phyloP scores from a whole-genome alignment of 2,113 vertebrate genomes.

The Conger conger region DNA sequence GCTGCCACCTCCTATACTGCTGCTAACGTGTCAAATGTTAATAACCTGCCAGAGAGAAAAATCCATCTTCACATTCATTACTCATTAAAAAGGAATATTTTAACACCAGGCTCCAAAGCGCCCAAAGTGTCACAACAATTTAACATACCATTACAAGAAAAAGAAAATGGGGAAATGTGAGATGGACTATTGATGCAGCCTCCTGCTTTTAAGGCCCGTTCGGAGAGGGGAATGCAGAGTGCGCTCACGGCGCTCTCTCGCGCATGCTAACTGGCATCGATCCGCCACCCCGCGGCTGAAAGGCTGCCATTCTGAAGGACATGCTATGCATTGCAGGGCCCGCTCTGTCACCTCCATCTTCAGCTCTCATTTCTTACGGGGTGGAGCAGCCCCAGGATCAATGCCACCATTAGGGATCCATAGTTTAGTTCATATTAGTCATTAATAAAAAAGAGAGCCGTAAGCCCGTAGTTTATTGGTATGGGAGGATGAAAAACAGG shows the following conservation, averaged over 20 bases:
- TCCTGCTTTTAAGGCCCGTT: neutral
- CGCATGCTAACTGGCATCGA: neutral
- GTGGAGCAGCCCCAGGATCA: neutral
- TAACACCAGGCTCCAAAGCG: constrained; percentile 41
- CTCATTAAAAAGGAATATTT: constrained; percentile 55
- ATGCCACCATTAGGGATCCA: neutral
- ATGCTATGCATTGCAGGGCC: neutral
- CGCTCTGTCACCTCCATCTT: neutral
- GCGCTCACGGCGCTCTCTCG: neutral
- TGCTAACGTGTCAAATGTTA: constrained; percentile 47
- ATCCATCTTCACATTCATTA: constrained; percentile 49
- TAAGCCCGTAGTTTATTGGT: neutral
- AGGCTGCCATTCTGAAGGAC: neutral
- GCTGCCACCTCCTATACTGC: constrained; percentile 15
- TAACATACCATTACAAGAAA: constrained; percentile 36
- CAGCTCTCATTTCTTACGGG: neutral
- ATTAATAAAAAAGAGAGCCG: neutral
- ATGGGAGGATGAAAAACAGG: neutral
- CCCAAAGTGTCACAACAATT: constrained; percentile 48
- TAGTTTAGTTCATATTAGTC: neutral
- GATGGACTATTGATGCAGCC: neutral
- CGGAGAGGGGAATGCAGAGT: neutral
- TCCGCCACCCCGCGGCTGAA: neutral
- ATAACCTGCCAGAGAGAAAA: constrained; percentile 47
- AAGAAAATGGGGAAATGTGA: constrained; percentile 2